phyloP scores from a whole-genome alignment of 1,140 invertebrate genomes.

The Drosophila pseudoananassae region DNA sequence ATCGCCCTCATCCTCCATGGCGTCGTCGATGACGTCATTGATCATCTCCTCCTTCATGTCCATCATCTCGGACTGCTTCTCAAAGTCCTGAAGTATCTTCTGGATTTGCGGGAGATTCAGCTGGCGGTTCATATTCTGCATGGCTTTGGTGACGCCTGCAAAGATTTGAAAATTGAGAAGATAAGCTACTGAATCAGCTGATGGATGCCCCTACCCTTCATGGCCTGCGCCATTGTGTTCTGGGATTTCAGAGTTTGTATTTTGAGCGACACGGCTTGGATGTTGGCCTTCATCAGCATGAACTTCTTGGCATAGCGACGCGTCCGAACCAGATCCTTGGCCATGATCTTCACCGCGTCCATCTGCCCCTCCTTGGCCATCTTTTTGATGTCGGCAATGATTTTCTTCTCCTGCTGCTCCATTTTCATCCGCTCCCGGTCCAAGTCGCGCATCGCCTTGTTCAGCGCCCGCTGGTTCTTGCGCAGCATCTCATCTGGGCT shows the following conservation, averaged over 20 bases:
- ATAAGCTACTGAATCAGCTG: constrained; percentile 21
- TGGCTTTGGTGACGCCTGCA: constrained; percentile 95
- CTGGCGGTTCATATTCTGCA: constrained; percentile 99
- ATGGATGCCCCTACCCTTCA: constrained; percentile 89
- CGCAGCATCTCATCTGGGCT: constrained; percentile 99
- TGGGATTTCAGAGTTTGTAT: constrained; percentile 99
- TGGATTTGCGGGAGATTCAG: constrained; percentile 99
- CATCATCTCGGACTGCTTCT: constrained; percentile 99
- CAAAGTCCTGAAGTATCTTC: constrained; percentile 99
- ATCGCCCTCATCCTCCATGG: constrained; percentile 99
- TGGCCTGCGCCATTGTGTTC: constrained; percentile 99
- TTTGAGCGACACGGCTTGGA: constrained; percentile 99
- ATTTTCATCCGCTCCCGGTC: constrained; percentile 97
- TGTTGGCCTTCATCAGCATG: constrained; percentile 99
- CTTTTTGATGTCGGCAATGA: constrained; percentile 99
- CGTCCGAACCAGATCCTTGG: constrained; percentile 98
- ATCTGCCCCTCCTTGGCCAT: constrained; percentile 99
- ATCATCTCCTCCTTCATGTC: constrained; percentile 99
- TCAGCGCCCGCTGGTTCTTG: constrained; percentile 99
- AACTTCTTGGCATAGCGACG: constrained; percentile 98
- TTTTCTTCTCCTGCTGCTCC: constrained; percentile 99
- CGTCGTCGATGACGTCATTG: constrained; percentile 99
- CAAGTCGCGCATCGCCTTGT: constrained; percentile 98
- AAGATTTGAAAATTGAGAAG: neutral
- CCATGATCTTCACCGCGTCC: constrained; percentile 99